Conservation (phyloP, 37 sponge, comb jelly and placozoan species). For the Geodia barretti region DNA sequence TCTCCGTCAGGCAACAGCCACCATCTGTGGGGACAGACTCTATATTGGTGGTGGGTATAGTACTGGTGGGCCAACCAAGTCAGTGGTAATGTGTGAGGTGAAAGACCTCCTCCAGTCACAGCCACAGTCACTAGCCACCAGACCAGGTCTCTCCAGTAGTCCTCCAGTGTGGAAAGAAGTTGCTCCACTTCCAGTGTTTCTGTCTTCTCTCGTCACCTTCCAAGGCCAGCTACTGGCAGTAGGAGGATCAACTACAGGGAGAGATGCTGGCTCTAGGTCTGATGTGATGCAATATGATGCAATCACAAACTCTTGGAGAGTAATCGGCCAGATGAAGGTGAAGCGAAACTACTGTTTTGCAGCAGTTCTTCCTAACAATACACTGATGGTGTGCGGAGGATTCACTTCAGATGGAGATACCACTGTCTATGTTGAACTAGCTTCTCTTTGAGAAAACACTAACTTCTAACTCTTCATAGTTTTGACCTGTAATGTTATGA, state of each 20-base stretch:
- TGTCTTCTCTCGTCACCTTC: not conserved
- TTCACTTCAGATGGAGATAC: not conserved
- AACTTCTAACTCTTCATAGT: too few species aligned
- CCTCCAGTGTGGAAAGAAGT: not conserved
- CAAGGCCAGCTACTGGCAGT: conserved; percentile 5
- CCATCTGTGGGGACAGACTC: not conserved
- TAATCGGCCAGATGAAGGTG: conserved; percentile 1
- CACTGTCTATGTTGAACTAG: too few species aligned
- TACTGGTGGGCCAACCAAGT: too few species aligned
- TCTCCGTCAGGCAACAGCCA: not conserved
- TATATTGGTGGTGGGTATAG: not conserved
- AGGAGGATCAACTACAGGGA: not conserved
- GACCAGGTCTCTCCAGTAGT: not conserved
- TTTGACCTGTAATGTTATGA: too few species aligned
- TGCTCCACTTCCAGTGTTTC: not conserved
- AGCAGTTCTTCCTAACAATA: conserved; percentile 6
- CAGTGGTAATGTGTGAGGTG: not conserved
- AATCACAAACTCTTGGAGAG: not conserved
- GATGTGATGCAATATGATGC: not conserved
- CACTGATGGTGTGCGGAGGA: not conserved
- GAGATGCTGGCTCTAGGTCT: not conserved
- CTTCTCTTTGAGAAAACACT: too few species aligned
- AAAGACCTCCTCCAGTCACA: not conserved
- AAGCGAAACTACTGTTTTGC: not conserved
- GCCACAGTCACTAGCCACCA: not conserved